Evolutionary conservation across 2,888 invertebrate species (phyloP), one percentile per base, ranked within the genome.

Genomic region (Dinocampus coccinellae): DNA sequence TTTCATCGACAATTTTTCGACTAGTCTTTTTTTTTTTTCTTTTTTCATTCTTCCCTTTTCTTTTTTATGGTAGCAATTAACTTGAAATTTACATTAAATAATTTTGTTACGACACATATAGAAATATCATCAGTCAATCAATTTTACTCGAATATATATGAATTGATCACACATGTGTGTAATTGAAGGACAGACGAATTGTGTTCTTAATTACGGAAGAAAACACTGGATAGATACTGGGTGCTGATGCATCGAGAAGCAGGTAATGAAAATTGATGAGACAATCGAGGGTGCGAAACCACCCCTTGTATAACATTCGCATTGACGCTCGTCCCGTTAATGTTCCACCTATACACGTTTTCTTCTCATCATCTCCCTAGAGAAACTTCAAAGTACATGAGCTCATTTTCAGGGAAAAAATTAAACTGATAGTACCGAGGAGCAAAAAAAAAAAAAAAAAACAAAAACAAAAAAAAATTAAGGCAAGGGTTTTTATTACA

Each of bases 181-280:
- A 65, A 53, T 36, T 55, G 55, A 65, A 53, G 53, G 34, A 55
- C 29, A 33, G 24, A 53, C 55, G 55, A 63, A 52, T 63, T 16
- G 63, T 61, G 75, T 83, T 82, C 82, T 83, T 85, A 83, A 85
- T 85, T 85, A 83, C 80, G 76, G 80, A 82, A 82, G 84, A 84
- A 85, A 82, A 83, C 80, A 81, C 79, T 79, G 79, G 79, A 81
- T 77, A 75, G 70, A 70, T 16, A 16, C 16, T 16, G 47, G 20
- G 16, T 47, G 47, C 16, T 55, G 66, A 60, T 33, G 57, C 62
- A 24, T 60, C 55, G 72, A 69, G 73, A 73, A 68, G 55, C 76
- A 78, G 81, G 77, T 85, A 85, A 85, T 85, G 84, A 85, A 85
- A 85, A 85, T 85, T 85, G 84, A 85, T 84, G 85, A 85, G 85